Conservation (phyloP, 2,888 invertebrate genomes). For the Lutraria lutraria region DNA sequence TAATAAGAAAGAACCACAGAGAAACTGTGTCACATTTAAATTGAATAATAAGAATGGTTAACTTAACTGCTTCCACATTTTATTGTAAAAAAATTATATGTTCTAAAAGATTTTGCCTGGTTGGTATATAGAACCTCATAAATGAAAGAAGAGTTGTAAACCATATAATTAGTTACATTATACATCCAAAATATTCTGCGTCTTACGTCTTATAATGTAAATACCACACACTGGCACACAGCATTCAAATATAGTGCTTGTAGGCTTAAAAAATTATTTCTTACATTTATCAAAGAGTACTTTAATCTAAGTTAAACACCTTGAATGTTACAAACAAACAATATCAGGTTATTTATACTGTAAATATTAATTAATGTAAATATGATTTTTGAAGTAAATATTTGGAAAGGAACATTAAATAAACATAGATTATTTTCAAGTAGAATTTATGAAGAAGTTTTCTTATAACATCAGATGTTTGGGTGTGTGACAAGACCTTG, state of each 20-base stretch:
- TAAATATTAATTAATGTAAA: slow-evolving; percentile 23
- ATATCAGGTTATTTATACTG: slow-evolving; percentile 14
- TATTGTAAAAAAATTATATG: too few species aligned
- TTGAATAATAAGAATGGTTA: too few species aligned
- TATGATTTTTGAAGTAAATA: slow-evolving; percentile 20
- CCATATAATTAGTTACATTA: too few species aligned
- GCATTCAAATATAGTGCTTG: not conserved
- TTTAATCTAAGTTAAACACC: slow-evolving; percentile 20
- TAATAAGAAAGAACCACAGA: not conserved
- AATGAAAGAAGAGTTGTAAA: too few species aligned
- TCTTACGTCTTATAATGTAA: too few species aligned
- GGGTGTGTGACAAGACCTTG: not conserved
- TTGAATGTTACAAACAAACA: slow-evolving; percentile 13
- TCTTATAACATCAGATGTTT: not conserved
- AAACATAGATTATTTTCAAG: slow-evolving; percentile 18
- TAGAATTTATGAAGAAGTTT: slow-evolving; percentile 2
- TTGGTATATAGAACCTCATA: too few species aligned
- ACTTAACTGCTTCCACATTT: too few species aligned
- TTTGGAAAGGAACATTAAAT: not conserved
- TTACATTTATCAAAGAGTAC: not conserved
- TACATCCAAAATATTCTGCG: too few species aligned
- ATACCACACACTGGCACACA: not conserved
- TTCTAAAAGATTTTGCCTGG: too few species aligned
- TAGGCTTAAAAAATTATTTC: not conserved
- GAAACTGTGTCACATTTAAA: not conserved